phyloP scores from a whole-genome alignment of 2,888 invertebrate species.

The Tridacna crocea region DNA sequence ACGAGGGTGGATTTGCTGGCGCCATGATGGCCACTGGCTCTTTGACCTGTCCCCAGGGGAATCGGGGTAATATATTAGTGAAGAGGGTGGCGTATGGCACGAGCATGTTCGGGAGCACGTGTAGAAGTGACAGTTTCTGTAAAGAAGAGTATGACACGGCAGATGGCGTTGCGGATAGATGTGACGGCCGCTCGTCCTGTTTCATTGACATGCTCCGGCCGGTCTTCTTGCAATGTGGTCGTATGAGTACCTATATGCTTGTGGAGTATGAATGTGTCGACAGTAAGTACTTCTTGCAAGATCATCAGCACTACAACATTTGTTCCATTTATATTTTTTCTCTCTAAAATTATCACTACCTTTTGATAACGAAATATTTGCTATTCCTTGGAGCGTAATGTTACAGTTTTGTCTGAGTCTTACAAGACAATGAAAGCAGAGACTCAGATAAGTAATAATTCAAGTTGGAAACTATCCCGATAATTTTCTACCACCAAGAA shows the following conservation, averaged over 20 bases:
- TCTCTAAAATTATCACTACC: too few species aligned
- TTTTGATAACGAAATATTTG: too few species aligned
- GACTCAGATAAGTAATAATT: too few species aligned
- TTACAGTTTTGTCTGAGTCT: too few species aligned
- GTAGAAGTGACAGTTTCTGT: conserved; percentile 46
- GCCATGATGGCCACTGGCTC: conserved; percentile 31
- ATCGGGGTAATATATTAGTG: conserved; percentile 51
- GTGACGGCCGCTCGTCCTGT: conserved; percentile 56
- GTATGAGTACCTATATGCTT: conserved; percentile 55
- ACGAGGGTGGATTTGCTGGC: conserved; percentile 18
- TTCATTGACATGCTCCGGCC: conserved; percentile 41
- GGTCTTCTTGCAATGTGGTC: conserved; percentile 49
- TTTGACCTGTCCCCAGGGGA: conserved; percentile 48
- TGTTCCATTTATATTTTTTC: background rate
- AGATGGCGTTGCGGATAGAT: conserved; percentile 41
- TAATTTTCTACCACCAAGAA: too few species aligned
- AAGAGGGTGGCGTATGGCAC: conserved; percentile 52
- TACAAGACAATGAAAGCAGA: too few species aligned
- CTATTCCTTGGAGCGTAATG: too few species aligned
- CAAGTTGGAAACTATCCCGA: too few species aligned
- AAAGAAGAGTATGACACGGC: conserved; percentile 52
- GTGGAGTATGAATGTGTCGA: conserved; percentile 62
- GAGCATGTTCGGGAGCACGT: conserved; percentile 40
- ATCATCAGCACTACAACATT: background rate
- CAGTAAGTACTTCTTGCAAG: conserved; percentile 45